Percentiles rank a stretch among this genome's conserved stretches.
Conservation (phyloP, 2,888 invertebrate species). For the Nephrotoma guestfalica region DNA sequence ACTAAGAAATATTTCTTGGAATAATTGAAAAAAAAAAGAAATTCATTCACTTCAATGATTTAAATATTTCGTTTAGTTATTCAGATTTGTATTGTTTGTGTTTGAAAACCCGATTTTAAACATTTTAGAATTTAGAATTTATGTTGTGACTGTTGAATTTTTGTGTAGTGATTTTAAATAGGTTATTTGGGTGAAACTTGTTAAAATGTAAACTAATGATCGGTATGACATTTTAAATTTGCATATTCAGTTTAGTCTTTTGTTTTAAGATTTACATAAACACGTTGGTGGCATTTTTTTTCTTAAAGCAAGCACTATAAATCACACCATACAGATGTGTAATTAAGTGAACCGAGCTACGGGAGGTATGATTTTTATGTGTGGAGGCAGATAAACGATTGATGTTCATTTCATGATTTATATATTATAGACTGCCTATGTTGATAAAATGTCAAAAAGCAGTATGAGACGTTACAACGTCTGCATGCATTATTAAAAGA, state of each 20-base stretch:
- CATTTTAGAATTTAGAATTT: neutral
- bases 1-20: neutral
- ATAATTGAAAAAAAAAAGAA: neutral
- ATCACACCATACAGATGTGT: neutral
- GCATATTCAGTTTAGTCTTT: neutral
- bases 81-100: neutral
- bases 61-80: neutral
- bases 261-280: neutral
- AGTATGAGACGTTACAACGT: neutral
- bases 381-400: neutral
- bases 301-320: neutral
- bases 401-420: neutral
- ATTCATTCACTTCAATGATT: neutral
- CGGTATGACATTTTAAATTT: neutral
- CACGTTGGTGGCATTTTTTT: neutral
- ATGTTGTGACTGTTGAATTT: neutral
- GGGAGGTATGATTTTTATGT: neutral
- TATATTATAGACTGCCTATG: neutral
- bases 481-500: neutral
- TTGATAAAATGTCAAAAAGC: neutral
- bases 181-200: neutral
- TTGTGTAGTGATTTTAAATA: neutral
- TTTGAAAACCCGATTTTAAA: neutral
- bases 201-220: neutral
- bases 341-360: neutral